Evolutionary conservation across 2,113 vertebrate species (phyloP).

Genomic region (Cephalophus harveyi): DNA sequence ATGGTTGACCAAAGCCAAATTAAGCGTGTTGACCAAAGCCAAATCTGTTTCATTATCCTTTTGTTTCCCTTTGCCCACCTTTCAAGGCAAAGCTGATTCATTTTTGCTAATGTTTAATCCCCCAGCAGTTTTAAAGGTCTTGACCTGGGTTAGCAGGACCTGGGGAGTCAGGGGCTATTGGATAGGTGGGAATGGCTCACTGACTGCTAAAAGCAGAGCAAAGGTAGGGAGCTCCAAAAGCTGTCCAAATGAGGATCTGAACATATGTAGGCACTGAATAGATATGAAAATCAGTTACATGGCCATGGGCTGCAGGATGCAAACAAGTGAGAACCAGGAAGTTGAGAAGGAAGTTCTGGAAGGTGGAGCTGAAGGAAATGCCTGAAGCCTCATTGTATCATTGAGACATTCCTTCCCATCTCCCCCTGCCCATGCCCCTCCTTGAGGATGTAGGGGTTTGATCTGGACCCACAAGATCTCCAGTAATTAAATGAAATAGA

Average conservation of each 20-base stretch:
- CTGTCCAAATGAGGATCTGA: neutral
- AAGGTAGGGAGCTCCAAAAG: neutral
- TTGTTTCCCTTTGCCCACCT: neutral
- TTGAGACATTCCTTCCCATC: neutral
- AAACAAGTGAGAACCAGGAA: neutral
- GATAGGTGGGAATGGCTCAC: neutral
- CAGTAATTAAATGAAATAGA: slow-evolving; percentile 13
- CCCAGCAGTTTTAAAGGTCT: neutral
- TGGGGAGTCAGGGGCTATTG: neutral
- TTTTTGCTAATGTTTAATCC: neutral
- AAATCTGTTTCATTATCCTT: neutral
- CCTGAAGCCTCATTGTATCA: neutral
- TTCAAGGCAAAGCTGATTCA: neutral
- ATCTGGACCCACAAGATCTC: neutral
- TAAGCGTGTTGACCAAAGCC: neutral
- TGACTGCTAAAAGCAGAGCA: neutral
- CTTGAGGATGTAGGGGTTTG: neutral
- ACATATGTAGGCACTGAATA: neutral
- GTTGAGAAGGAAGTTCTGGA: neutral
- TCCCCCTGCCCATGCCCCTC: neutral
- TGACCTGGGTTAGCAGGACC: neutral
- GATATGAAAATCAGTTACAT: neutral
- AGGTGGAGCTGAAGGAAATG: neutral
- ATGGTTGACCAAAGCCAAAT: neutral
- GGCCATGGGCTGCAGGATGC: neutral